Base-by-base conservation (phyloP, 2,888 invertebrate species). In the Drosophila colorata region DNA sequence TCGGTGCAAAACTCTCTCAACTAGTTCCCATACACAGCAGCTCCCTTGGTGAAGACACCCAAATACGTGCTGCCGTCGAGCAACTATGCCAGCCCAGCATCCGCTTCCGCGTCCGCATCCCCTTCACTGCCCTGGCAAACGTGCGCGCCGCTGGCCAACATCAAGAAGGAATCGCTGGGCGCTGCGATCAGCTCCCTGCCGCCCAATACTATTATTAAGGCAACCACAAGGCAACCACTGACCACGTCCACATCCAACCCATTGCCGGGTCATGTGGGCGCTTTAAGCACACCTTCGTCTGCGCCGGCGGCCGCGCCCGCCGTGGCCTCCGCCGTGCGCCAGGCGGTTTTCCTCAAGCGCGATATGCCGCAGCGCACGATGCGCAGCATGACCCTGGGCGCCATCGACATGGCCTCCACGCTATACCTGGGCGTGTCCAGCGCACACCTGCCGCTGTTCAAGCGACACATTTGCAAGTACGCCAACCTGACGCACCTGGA, bases 281-380 rank as follows among this genome's bases (percentile, higher is more conserved):
- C 43, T 1, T 6, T 43, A 0, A 40, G 13, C 14, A 9, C 41
- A 35, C 9, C 33, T 11, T 1, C 53, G 14, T n/a, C 67, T 4
- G 44, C 68, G 6, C 77, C 82, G 51, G 87, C 88, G 18, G 76
- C 77, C 13, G 49, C 65, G 4, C 79, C 63, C 11, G 57, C 81
- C 0, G 75, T 87, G 5, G 20, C 78, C 13, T 86, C 84, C 0
- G 78, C 74, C 5, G 83, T 84, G 5, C 83, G 88, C 0, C 83
- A 84, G 18, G 75, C 92, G 5, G 90, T 92, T 0, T 90, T 88
- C n/a, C 89, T 92, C 4, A 90, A 91, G 48, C 89, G 91, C 1
- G 91, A 91, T 7, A 64, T 84, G 47, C 90, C 90, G 0, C 89
- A 89, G 49, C 91, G 90, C 6, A 91, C 89, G 0, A 91, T 91